A percentile compares a stretch with the other conserved stretches of the same genome.
phyloP scores from a whole-genome alignment of 2,888 invertebrate genomes.

The Eutolmus rufibarbis region DNA sequence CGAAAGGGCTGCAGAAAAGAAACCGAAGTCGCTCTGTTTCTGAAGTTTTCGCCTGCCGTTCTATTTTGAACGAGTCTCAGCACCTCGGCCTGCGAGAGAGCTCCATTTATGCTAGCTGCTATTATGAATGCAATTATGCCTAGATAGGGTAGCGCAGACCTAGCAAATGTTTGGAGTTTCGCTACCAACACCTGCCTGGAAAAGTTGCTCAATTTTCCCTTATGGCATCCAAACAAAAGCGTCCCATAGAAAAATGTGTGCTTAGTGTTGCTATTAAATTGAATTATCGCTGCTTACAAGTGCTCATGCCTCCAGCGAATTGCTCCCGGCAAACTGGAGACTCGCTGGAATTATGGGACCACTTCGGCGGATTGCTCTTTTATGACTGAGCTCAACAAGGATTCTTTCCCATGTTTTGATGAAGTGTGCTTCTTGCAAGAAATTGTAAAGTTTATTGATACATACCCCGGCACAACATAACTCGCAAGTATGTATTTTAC shows the following conservation, averaged over 20 bases:
- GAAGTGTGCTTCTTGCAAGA: neutral
- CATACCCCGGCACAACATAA: neutral
- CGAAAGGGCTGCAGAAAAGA: neutral
- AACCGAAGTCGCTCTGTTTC: neutral
- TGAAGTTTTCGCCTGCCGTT: neutral
- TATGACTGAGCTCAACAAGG: neutral
- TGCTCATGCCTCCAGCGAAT: slow-evolving; percentile 40
- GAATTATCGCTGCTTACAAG: slow-evolving; percentile 45
- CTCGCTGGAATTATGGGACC: neutral
- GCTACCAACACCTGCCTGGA: slow-evolving; percentile 24
- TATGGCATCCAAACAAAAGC: slow-evolving; percentile 42
- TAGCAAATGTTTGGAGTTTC: neutral
- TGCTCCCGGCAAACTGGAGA: neutral
- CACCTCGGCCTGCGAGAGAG: slow-evolving; percentile 12
- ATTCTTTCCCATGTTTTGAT: neutral
- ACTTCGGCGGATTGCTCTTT: neutral
- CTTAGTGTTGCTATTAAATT: slow-evolving; percentile 44
- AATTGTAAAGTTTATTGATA: neutral
- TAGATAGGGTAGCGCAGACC: slow-evolving; percentile 39
- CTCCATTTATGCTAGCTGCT: slow-evolving; percentile 42
- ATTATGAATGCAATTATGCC: slow-evolving; percentile 44
- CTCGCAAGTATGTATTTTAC: neutral
- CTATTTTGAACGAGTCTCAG: neutral
- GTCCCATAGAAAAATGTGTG: slow-evolving; percentile 29
- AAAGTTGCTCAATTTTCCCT: slow-evolving; percentile 40